These are phyloP conservation scores for Thecocarcelia acutangulata DNA, from an alignment of 2,888 invertebrate species.

Conservation along the genomic window DNA sequence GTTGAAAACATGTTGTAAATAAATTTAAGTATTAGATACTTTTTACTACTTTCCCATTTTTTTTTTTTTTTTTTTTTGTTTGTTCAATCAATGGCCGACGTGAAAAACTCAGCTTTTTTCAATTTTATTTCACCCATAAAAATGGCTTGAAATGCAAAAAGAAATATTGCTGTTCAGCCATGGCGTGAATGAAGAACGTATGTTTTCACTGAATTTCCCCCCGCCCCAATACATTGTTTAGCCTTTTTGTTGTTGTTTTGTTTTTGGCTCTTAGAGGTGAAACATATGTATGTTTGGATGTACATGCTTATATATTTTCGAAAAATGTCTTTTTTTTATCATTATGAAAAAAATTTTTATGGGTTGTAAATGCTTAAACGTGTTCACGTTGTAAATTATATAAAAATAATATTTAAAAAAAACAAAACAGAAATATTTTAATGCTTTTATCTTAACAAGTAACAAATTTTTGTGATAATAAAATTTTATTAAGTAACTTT, in stretches of 20 bases:
- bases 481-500: no score
- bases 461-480: no score
- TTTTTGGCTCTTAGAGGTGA: conserved; percentile 3
- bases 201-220: not conserved
- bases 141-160: conserved; percentile 10
- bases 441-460: no score
- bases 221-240: not conserved
- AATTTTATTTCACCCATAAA: conserved; percentile 26
- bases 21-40: conserved; percentile 41
- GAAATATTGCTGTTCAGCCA: conserved; percentile 18
- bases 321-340: conserved; percentile 31
- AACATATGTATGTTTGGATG: conserved; percentile 54
- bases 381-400: conserved; percentile 25
- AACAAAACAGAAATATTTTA: no score
- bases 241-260: not conserved
- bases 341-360: conserved; percentile 50
- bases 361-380: conserved; percentile 54
- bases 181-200: not conserved
- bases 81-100: conserved; percentile 33
- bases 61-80: no score
- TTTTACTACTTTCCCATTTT: conserved; percentile 27
- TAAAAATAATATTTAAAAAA: conserved; percentile 1
- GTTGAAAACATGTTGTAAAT: conserved; percentile 56
- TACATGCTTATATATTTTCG: no score
- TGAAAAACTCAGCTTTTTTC: conserved; percentile 24